Percentiles rank a stretch among this genome's conserved stretches.
Conservation (phyloP, 2,888 invertebrate species). For the Tetropium fuscum region DNA sequence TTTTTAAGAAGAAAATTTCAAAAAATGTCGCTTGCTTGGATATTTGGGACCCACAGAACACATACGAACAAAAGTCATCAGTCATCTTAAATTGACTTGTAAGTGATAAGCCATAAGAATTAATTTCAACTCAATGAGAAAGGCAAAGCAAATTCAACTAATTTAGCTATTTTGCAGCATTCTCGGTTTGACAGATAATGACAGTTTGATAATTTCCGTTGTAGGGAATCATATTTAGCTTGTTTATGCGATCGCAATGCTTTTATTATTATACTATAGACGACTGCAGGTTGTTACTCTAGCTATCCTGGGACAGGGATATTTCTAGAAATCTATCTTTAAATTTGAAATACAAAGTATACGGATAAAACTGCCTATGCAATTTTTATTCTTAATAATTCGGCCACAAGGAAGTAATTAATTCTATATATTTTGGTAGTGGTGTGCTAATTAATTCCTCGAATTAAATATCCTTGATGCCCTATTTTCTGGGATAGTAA, state of each 20-base stretch:
- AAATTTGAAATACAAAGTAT: constrained; percentile 19
- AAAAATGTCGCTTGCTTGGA: no score
- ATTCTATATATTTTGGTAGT: constrained; percentile 2
- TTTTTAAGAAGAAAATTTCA: no score
- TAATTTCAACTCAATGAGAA: no score
- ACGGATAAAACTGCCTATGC: constrained; percentile 3
- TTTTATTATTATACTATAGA: constrained; percentile 1
- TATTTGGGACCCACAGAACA: no score
- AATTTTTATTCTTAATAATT: not conserved
- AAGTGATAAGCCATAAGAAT: no score
- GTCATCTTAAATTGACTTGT: no score
- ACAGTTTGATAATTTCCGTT: constrained; percentile 2
- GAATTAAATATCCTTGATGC: not conserved
- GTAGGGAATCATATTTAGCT: not conserved
- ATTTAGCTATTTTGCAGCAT: constrained; percentile 6
- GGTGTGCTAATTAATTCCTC: not conserved
- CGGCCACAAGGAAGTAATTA: constrained; percentile 14
- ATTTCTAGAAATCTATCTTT: constrained; percentile 10
- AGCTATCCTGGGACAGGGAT: constrained; percentile 13
- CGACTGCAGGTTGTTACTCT: constrained; percentile 16
- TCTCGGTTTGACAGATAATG: not conserved
- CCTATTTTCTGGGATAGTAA: constrained; percentile 10
- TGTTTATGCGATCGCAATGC: constrained; percentile 11
- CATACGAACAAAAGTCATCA: no score
- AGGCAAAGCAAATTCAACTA: no score